phyloP scores from a whole-genome alignment of 2,888 invertebrate genomes.

The Bellardia bayeri region DNA sequence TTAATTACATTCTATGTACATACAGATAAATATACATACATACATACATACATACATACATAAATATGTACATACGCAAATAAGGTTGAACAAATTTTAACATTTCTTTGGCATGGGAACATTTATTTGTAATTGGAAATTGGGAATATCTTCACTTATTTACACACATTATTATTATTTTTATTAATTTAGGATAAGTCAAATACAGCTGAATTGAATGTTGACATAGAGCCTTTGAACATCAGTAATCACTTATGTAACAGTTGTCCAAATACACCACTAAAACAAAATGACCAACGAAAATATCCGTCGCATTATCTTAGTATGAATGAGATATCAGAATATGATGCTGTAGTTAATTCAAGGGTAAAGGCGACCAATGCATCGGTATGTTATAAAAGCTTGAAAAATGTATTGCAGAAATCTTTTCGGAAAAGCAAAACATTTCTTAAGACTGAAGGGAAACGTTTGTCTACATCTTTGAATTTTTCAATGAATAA shows the following conservation, averaged over 20 bases:
- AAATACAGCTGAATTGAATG: conserved; percentile 28
- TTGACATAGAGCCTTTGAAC: neutral
- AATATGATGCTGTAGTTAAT: conserved; percentile 10
- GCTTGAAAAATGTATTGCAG: conserved; percentile 80
- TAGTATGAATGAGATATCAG: conserved; percentile 63
- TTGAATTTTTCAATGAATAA: conserved; percentile 68
- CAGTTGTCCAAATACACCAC: conserved; percentile 78
- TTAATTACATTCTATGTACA: too few relatives aligned
- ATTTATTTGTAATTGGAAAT: neutral
- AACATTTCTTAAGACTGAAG: conserved; percentile 78
- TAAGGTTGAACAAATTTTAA: conserved; percentile 5
- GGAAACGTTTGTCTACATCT: conserved; percentile 78
- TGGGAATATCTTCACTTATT: neutral
- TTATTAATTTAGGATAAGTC: conserved; percentile 54
- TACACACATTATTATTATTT: conserved; percentile 27
- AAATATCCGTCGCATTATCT: conserved; percentile 30
- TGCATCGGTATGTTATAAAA: conserved; percentile 77
- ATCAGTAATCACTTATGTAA: conserved; percentile 71
- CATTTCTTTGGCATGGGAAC: neutral
- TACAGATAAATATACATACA: neutral
- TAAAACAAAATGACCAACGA: conserved; percentile 56
- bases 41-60: too few relatives aligned
- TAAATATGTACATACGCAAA: neutral
- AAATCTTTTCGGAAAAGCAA: conserved; percentile 82
- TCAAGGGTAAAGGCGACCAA: neutral